Conservation (phyloP, 2,888 invertebrate species). For the Melanargia galathea region DNA sequence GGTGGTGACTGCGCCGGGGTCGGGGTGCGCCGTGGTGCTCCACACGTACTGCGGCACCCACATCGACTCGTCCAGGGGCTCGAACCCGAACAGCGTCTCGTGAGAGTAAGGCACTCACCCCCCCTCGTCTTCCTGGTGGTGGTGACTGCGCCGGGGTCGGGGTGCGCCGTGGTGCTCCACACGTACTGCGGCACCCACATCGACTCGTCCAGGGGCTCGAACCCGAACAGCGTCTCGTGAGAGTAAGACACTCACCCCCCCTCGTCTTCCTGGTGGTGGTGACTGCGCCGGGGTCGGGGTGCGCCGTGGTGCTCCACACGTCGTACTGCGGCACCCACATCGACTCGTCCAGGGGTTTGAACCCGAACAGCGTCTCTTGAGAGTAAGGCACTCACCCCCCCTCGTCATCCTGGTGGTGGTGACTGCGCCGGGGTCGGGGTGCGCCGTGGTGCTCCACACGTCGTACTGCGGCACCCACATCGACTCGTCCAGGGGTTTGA, state of each 20-base stretch:
- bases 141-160: neutral
- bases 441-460: neutral
- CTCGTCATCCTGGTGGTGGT: neutral
- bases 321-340: neutral
- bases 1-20: neutral
- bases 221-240: neutral
- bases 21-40: neutral
- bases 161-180: neutral
- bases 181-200: slow-evolving; percentile 6
- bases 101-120: neutral
- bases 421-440: neutral
- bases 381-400: neutral
- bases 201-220: slow-evolving; percentile 4
- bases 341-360: neutral
- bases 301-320: slow-evolving; percentile 1
- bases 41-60: neutral
- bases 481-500: slow-evolving; percentile 2
- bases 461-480: slow-evolving; percentile 6
- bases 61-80: neutral
- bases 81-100: neutral
- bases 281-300: neutral
- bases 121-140: neutral
- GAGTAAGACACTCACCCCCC: neutral
- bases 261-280: neutral
- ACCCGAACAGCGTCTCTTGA: neutral